A percentile compares a stretch with the other conserved stretches of the same genome.
These are phyloP conservation scores for Ramphastos sulfuratus DNA, from an alignment of 2,113 vertebrate species.

Conservation along the genomic window DNA sequence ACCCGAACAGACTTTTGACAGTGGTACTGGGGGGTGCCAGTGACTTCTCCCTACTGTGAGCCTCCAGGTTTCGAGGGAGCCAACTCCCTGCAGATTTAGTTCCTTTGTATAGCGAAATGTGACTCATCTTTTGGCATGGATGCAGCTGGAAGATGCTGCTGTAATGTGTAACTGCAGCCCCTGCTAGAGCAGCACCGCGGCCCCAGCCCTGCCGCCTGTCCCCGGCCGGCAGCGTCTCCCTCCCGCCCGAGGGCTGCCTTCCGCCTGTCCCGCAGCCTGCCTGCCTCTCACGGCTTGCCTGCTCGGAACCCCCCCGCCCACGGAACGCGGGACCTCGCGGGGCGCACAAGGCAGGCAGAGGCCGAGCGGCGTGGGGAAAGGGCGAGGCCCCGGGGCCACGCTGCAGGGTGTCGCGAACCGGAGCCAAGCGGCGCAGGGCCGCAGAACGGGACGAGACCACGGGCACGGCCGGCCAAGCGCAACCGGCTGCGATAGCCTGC, in stretches of 20 bases:
- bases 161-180: fast-evolving
- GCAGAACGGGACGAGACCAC: not conserved
- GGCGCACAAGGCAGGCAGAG: fast-evolving
- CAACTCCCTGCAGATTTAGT: not conserved
- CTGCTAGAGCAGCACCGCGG: not conserved
- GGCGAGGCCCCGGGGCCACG: not conserved
- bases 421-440: not conserved
- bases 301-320: not conserved
- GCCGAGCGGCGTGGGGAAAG: fast-evolving
- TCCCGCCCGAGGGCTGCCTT: fast-evolving
- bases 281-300: not conserved
- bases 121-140: not conserved
- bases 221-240: fast-evolving
- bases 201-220: fast-evolving
- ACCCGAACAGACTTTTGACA: no score
- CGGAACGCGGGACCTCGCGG: fast-evolving
- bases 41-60: not conserved
- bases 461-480: not conserved
- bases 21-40: no score
- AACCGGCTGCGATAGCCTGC: not conserved
- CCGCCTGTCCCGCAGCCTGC: fast-evolving
- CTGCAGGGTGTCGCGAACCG: no score
- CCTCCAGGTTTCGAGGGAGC: no score
- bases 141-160: fast-evolving
- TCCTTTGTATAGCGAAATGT: fast-evolving